Evolutionary conservation across 2,888 invertebrate genomes (phyloP).

Genomic region (Eutolmus rufibarbis): DNA sequence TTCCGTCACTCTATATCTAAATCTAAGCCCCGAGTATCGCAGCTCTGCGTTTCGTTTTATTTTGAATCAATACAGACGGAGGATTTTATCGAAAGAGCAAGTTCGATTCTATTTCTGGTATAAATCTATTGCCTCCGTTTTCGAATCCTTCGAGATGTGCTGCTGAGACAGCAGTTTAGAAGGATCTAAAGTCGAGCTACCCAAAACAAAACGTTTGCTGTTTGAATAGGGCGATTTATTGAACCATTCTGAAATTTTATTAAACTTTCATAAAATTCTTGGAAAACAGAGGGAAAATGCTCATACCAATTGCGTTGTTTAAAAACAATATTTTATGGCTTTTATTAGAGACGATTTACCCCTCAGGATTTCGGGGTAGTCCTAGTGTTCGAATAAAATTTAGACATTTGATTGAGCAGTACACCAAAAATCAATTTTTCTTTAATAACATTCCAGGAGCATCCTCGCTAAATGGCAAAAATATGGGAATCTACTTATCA

Average conservation of each 20-base stretch:
- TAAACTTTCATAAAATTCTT: background rate
- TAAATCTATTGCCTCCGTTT: background rate
- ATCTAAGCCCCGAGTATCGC: background rate
- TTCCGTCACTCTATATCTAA: background rate
- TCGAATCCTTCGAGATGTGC: background rate
- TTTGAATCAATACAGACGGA: background rate
- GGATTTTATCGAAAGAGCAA: background rate
- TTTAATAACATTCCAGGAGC: background rate
- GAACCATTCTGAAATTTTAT: background rate
- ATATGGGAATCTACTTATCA: background rate
- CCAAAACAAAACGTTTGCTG: background rate
- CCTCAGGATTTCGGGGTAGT: background rate
- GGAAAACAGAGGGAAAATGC: background rate
- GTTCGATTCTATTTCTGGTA: background rate
- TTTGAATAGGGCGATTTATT: background rate
- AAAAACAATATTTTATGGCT: background rate
- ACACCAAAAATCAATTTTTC: background rate
- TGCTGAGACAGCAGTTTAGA: background rate
- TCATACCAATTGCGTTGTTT: background rate
- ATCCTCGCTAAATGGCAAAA: background rate
- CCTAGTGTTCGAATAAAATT: background rate
- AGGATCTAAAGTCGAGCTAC: background rate
- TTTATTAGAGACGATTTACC: background rate
- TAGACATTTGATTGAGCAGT: background rate
- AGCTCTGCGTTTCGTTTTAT: background rate